phyloP scores from a whole-genome alignment of 2,113 vertebrate genomes.

The Hoplias malabaricus region DNA sequence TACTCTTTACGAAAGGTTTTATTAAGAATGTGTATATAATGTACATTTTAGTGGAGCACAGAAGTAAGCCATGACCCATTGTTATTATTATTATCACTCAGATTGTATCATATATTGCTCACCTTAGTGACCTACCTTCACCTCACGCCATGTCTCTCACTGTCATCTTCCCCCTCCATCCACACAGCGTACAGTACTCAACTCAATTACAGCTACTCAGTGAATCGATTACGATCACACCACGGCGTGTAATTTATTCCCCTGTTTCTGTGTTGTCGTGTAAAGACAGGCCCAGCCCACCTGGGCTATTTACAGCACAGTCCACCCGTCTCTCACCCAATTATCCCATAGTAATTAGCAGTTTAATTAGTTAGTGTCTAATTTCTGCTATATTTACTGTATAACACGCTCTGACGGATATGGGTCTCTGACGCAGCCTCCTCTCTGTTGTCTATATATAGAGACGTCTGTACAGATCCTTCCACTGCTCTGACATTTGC shows the following conservation, averaged over 20 bases:
- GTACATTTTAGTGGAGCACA: too few species aligned
- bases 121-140: background rate
- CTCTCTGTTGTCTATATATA: background rate
- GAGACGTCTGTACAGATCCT: background rate
- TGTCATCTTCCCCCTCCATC: background rate
- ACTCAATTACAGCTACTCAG: background rate
- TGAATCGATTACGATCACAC: background rate
- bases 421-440: background rate
- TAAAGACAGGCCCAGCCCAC: background rate
- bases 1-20: too few species aligned
- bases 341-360: background rate
- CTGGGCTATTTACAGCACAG: background rate
- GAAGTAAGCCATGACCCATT: too few species aligned
- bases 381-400: background rate
- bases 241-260: background rate
- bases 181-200: background rate
- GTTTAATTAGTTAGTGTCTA: background rate
- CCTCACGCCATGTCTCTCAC: background rate
- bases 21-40: too few species aligned
- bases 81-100: background rate
- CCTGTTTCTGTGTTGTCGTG: background rate
- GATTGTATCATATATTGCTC: background rate
- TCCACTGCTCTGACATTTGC: background rate
- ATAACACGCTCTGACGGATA: background rate
- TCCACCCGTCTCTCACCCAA: background rate